Evolutionary conservation across 2,113 vertebrate genomes (phyloP), one percentile per base, ranked within the genome.

Genomic region (Sinosuthora webbiana): DNA sequence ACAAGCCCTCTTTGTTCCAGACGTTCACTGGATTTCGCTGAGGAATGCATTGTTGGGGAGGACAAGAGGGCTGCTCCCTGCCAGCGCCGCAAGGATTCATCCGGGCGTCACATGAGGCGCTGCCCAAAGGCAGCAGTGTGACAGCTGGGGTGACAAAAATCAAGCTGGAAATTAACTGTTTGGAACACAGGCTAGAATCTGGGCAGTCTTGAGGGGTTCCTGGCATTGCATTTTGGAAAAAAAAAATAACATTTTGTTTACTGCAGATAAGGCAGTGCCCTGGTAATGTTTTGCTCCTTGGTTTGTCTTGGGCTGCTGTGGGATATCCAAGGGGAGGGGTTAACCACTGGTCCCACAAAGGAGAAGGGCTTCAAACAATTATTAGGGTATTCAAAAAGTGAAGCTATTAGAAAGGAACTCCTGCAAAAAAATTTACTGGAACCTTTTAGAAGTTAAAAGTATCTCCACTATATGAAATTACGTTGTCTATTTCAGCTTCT

Each of bases 1-100:
- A 97, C 91, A 96, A 89, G 13, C 18, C 16, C 10, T 30, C 93
- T 95, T 95, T 97, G 91, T 96, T 68, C 9, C 69, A 10, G 20
- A 6, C 75, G 56, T 17, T 49, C 59, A 10, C 24, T 57, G 89
- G 20, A 22, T 82, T 74, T 84, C 1, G 41, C 69, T 56, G 3
- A 87, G 83, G 87, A 87, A 89, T 18, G 57, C 27, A 53, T 76
- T 96, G 81, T 87, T 69, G 70, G 45, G 77, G 77, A 71, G 33
- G 53, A 94, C 83, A 89, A 91, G 87, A 3, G 65, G 15, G 13
- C 33, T 45, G 10, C 73, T 89, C 85, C 63, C 81, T 68, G 89
- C 69, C 64, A 92, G 56, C 68, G 6, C 76, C 10, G 15, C 39
- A 4, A 53, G 65, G 69, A 75, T 42, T 41, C 74, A 59, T 20